Base-by-base conservation (phyloP, 1,140 invertebrate species). In the Archivesica marissinica region DNA sequence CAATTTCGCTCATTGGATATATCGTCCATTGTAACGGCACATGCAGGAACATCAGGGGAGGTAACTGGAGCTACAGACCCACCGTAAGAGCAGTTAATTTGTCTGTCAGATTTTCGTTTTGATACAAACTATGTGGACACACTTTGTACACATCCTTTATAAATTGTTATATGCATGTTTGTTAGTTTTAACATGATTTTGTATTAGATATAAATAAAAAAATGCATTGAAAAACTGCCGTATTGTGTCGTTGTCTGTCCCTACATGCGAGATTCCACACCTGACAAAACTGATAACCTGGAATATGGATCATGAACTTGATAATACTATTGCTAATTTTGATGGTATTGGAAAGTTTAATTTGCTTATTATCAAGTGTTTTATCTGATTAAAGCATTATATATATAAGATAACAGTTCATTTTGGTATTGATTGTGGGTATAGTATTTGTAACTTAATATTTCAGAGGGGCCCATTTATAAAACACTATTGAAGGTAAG, bases 351-450 rank as follows among this genome's bases (percentile, higher is more conserved):
- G 59, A 64, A 3, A 64, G 30, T 35, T 64, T 64, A 35, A 64
- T 64, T n/a, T 35, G 59, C 30, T 35, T 17, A 28, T 17, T 59
- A 30, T 35, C 38, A 25, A 64, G 59, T 64, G 59, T 35, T 64
- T 64, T 64, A 64, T 64, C 59, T 28, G 59, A 64, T 64, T 17
- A 35, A 25, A 64, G 30, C 15, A 25, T 64, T 64, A n/a, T 17
- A 35, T 35, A 7, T 4, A 64, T 17, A n/a, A 64, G 59, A 64
- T 64, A 64, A 64, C 59, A 64, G 0, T 13, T 33, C 28, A 64
- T 64, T 64, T 59, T 35, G 33, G 30, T 64, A 64, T 64, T 17
- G 59, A 64, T 64, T 35, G 38, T 64, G 15, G 30, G 38, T 28
- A n/a, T n/a, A n/a, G n/a, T n/a, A n/a, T n/a, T n/a, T n/a, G n/a